Conservation (phyloP, 2,113 vertebrate species). For the Orycteropus afer region DNA sequence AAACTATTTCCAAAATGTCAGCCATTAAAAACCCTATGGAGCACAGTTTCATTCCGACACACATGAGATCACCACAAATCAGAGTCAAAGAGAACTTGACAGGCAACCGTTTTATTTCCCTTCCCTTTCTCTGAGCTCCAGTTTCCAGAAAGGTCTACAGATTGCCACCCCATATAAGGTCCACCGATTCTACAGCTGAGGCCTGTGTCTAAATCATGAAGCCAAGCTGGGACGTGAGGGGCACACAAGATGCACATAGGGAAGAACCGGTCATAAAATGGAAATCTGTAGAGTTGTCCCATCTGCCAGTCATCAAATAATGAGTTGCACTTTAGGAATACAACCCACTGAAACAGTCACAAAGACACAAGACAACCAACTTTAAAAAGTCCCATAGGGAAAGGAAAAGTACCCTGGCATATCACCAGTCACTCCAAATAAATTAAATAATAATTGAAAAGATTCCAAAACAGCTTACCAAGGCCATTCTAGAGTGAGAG, state of each 20-base stretch:
- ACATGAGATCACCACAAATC: not conserved
- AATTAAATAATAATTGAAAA: not conserved
- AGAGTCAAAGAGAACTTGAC: not conserved
- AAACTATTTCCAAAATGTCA: not conserved
- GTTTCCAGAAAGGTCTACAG: rapidly evolving
- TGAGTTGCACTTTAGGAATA: not conserved
- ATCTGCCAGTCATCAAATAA: not conserved
- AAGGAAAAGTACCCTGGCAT: rapidly evolving
- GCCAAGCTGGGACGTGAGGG: not conserved
- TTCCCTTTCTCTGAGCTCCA: not conserved
- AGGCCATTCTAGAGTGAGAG: not conserved
- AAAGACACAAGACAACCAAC: not conserved
- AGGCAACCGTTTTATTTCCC: not conserved
- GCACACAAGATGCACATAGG: rapidly evolving
- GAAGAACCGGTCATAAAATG: not conserved
- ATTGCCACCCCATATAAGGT: rapidly evolving
- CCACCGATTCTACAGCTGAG: rapidly evolving
- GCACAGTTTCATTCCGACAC: not conserved
- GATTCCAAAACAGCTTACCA: not conserved
- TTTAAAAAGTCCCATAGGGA: not conserved
- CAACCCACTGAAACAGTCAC: not conserved
- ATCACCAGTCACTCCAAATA: not conserved
- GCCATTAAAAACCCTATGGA: not conserved
- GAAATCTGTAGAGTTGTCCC: not conserved
- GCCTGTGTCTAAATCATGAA: rapidly evolving